phyloP scores from a whole-genome alignment of 2,113 vertebrate genomes.

The Oreotrochilus melanogaster region DNA sequence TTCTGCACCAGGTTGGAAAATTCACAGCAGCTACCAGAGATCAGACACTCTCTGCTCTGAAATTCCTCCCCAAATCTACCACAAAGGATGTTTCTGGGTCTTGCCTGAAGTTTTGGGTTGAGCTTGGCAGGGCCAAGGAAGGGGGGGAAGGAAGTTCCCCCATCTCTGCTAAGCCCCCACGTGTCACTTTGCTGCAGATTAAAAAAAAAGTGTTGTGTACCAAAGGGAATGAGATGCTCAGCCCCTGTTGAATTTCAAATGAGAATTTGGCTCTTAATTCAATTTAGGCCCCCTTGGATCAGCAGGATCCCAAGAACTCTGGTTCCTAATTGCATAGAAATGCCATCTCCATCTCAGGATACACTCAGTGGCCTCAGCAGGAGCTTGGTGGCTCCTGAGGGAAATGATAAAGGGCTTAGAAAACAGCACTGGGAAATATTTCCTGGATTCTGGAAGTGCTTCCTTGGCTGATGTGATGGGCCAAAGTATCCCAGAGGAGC shows the following conservation, averaged over 20 bases:
- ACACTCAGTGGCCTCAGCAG: neutral
- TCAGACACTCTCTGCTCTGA: neutral
- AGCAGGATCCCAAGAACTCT: accelerated
- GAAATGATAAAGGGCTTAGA: neutral
- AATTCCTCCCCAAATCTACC: neutral
- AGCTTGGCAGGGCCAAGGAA: too few relatives aligned
- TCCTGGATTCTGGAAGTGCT: neutral
- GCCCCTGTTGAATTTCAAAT: neutral
- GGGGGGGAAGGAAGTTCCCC: neutral
- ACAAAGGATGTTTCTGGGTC: too few relatives aligned
- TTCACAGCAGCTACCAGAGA: neutral
- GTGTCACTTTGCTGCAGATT: accelerated
- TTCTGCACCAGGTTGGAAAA: neutral
- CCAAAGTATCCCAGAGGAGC: accelerated
- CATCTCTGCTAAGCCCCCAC: neutral
- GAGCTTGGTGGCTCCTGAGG: neutral
- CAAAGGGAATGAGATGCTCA: neutral
- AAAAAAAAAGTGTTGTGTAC: neutral
- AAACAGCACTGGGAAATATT: accelerated
- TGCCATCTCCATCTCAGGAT: neutral
- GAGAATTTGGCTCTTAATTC: neutral
- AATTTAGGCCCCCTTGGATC: neutral
- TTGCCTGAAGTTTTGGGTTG: neutral
- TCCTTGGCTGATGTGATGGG: accelerated
- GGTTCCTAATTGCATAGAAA: neutral